These are phyloP conservation scores for Asobara japonica DNA, from an alignment of 1,140 invertebrate species.

Conservation along the genomic window DNA sequence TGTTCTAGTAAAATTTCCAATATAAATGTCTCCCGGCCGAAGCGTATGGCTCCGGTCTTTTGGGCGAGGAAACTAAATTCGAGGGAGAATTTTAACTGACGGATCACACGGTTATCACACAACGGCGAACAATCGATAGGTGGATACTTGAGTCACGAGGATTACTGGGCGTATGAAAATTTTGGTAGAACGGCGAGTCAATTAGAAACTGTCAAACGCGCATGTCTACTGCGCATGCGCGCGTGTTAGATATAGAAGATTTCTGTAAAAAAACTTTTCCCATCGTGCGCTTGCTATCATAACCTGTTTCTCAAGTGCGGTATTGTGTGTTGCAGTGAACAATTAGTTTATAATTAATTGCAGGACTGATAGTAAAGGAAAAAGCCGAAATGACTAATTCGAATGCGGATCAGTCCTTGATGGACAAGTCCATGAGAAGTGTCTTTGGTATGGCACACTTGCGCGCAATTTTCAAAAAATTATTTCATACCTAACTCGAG, in stretches of 20 bases:
- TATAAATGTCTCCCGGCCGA: not conserved
- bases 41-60: slow-evolving; percentile 17
- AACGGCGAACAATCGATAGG: slow-evolving; percentile 33
- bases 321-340: no score
- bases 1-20: not conserved
- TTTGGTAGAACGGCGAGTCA: not conserved
- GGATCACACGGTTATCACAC: slow-evolving; percentile 5
- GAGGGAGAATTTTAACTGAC: slow-evolving; percentile 12
- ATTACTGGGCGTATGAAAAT: not conserved
- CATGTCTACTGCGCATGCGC: no score
- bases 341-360: no score
- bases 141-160: slow-evolving; percentile 35
- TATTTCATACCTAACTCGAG: not conserved
- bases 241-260: no score
- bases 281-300: no score
- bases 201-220: no score
- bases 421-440: slow-evolving; percentile 91
- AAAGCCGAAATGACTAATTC: slow-evolving; percentile 57
- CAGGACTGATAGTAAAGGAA: no score
- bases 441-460: slow-evolving; percentile 78
- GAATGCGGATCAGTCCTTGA: slow-evolving; percentile 77
- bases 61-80: slow-evolving; percentile 29
- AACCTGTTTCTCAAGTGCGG: no score
- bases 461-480: not conserved
- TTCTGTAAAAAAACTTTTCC: no score